Conservation (phyloP, 2,797 vertebrate genomes). For the Myotis findleyi region DNA sequence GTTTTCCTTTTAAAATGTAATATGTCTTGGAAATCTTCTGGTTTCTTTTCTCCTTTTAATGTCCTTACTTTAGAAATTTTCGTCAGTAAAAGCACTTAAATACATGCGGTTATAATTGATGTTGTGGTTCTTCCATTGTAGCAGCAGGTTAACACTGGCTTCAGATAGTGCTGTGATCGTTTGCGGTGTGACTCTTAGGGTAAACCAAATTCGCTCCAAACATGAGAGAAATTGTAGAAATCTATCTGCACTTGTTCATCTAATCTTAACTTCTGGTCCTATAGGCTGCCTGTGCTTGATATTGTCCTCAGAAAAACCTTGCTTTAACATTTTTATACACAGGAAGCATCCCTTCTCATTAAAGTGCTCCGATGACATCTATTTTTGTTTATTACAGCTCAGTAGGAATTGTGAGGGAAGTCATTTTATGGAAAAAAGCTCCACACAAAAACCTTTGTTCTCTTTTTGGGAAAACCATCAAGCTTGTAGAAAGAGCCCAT, state of each 20-base stretch:
- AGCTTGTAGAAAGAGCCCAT: background rate
- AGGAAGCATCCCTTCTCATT: background rate
- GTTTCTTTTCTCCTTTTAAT: background rate
- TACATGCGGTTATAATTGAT: background rate
- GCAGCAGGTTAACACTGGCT: background rate
- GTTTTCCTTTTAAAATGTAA: background rate
- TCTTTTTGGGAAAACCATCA: background rate
- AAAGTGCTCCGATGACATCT: background rate
- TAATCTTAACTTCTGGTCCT: background rate
- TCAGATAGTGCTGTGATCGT: background rate
- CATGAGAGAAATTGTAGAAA: background rate
- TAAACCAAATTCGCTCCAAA: background rate
- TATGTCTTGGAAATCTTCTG: background rate
- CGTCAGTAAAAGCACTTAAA: background rate
- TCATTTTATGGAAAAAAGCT: background rate
- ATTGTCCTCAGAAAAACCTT: background rate
- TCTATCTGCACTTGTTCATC: background rate
- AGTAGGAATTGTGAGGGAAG: conserved; percentile 31
- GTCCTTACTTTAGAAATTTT: conserved; percentile 34
- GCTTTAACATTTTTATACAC: background rate
- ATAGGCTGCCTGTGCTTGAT: background rate
- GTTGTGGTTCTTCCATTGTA: background rate
- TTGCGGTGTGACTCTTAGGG: background rate
- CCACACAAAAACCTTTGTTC: background rate
- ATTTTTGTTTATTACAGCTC: conserved; percentile 9